Percentiles rank a stretch among this genome's conserved stretches.
Evolutionary conservation across 2,888 invertebrate species (phyloP).

Genomic region (Troides oblongomaculatus): DNA sequence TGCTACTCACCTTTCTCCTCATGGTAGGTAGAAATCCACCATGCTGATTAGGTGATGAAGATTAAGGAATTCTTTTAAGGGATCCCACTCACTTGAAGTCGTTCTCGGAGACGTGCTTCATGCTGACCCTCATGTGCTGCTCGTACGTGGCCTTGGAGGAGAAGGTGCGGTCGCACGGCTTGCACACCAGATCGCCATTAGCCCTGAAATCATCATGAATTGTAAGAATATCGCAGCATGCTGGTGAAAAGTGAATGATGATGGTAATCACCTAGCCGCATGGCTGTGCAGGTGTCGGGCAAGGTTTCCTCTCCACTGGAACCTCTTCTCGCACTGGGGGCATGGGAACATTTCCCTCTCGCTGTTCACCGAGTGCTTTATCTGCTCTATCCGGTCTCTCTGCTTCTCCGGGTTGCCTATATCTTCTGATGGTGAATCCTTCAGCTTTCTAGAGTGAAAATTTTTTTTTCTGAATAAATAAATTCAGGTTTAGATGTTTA

Average conservation of each 20-base stretch:
- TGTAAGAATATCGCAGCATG: too few species aligned
- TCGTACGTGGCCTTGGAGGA: conserved; percentile 68
- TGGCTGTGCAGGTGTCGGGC: conserved; percentile 87
- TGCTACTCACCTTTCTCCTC: not conserved
- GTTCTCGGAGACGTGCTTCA: conserved; percentile 62
- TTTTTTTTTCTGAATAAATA: too few species aligned
- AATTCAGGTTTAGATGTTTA: too few species aligned
- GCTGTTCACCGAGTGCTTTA: conserved; percentile 48
- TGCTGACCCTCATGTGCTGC: conserved; percentile 68
- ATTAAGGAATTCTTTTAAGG: not conserved
- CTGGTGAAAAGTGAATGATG: too few species aligned
- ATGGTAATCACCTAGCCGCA: conserved; percentile 50
- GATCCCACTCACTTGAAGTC: conserved; percentile 59
- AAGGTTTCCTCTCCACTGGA: conserved; percentile 90
- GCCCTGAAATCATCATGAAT: conserved; percentile 45
- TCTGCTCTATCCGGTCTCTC: conserved; percentile 46
- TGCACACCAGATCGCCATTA: conserved; percentile 62
- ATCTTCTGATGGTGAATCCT: conserved; percentile 41
- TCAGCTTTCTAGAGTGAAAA: conserved; percentile 49
- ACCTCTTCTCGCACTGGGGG: conserved; percentile 83
- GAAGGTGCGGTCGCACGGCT: conserved; percentile 62
- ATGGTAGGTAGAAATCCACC: not conserved
- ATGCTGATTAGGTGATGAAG: too few species aligned
- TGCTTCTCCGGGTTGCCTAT: conserved; percentile 37
- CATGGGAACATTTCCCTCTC: conserved; percentile 51